Base-by-base conservation (phyloP, 92 coral and sea anemone species). In the Umimayanthus chanpuru region DNA sequence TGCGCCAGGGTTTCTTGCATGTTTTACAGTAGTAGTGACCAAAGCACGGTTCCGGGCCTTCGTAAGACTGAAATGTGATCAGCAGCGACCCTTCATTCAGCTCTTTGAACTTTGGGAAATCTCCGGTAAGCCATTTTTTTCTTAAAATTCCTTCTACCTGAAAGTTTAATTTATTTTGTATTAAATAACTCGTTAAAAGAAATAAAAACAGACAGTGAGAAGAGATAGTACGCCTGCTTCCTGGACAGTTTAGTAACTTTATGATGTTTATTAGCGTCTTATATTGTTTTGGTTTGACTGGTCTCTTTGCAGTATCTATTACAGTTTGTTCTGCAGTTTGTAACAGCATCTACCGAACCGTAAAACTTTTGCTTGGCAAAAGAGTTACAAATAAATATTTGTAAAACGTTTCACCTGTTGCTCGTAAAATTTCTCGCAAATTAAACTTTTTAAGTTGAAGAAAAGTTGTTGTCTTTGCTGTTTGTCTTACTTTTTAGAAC, bases 21-120 rank as follows among this genome's bases (percentile, higher is more conserved):
- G 25, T 20, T 41, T 21, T n/a, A n/a, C 92, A 90, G 86, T 79
- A 90, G 73, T 90, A 90, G 70, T 67, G 79, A 18, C 89, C 92
- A 73, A 79, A 90, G 84, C 92, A 90, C 20, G 86, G 74, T 64
- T 39, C 78, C 8, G 53, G 6, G 11, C 81, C 87, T 18, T 61
- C 76, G 81, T 89, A 89, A 23, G 80, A 70, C 41, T 89, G 47
- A 83, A 75, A 89, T 25, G 91, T 89, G 4, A 89, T 47, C 67
- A 89, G 81, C 41, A 90, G 36, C 12, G 92, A 44, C 29, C 92
- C 92, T 85, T 85, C 68, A 76, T 90, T 90, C 49, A 73, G 20
- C 36, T 39, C 76, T 41, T 41, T 29, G 23, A 72, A 71, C 61
- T 32, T 67, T 44, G 86, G 86, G 40, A 82, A 4, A 47, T 11